Base-by-base conservation (phyloP, 2,888 invertebrate genomes). In the Thelaira solivaga region DNA sequence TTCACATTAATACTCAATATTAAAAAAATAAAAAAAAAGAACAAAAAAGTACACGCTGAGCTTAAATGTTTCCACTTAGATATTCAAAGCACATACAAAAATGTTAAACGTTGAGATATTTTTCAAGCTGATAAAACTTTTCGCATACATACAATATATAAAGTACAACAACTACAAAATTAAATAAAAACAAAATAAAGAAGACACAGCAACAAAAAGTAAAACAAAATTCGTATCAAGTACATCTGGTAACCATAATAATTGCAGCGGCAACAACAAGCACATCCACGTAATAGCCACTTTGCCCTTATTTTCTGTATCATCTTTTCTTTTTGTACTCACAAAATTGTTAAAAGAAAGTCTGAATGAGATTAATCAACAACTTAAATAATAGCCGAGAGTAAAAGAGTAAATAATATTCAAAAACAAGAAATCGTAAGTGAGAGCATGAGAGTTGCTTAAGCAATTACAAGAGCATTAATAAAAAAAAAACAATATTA, bases 211-310 rank as follows among this genome's bases (percentile, higher is more conserved):
- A 36, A 55, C n/a, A 18, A 4, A 36, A 36, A 18, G 39, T 39
- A 49, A 59, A 34, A 10, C 2, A 41, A 11, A 39, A 13, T 43
- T 39, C 20, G 36, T 57, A 57, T 64, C 51, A 59, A 59, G 64
- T 59, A 78, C 74, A 78, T 78, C 78, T 78, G 78, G 74, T 74
- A 78, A 78, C 74, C 53, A 74, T 53, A 69, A 69, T 64, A 78
- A 74, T 59, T 74, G 74, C 74, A 77, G 36, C 31, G 39, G 22
- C 41, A 68, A 34, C 31, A 49, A 61, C 51, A 62, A 36, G 67
- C 36, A 49, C 34, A 41, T 39, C 24, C 41, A 49, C 18, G 43
- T 51, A 62, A 49, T 68, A 69, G 69, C 69, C 49, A 69, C 74
- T 74, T 64, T 69, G 64, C 59, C 59, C 69, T 74, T 69, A 73